Conservation (phyloP, 2,113 vertebrate genomes). For the Micromys minutus region DNA sequence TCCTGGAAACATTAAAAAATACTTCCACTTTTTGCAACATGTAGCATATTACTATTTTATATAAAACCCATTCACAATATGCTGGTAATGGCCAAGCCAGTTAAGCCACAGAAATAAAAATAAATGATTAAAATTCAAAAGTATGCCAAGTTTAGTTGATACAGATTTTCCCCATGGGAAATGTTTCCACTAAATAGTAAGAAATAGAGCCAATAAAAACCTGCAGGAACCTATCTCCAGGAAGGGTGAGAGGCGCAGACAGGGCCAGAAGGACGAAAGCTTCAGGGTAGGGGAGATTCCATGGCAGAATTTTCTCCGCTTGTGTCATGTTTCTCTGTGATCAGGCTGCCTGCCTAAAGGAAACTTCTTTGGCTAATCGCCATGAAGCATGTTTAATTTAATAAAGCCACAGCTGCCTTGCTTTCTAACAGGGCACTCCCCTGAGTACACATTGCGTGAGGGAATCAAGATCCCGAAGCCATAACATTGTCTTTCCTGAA, state of each 20-base stretch:
- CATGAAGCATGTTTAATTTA: constrained; percentile 76
- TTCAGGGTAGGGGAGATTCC: background rate
- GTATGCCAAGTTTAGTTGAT: background rate
- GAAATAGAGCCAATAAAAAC: background rate
- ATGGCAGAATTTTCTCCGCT: background rate
- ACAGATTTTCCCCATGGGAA: background rate
- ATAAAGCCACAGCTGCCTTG: constrained; percentile 71
- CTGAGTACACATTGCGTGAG: constrained; percentile 46
- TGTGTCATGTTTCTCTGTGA: background rate
- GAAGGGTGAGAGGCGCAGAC: background rate
- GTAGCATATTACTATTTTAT: background rate
- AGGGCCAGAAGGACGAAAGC: background rate
- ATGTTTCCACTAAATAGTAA: background rate
- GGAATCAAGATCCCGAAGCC: constrained; percentile 47
- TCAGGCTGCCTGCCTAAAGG: constrained; percentile 50
- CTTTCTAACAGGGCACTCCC: constrained; percentile 42
- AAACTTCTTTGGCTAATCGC: constrained; percentile 70
- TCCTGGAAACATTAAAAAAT: background rate
- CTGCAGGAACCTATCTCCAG: background rate
- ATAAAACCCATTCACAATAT: background rate
- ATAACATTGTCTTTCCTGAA: constrained; percentile 52
- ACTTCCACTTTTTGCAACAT: background rate
- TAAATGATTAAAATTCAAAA: background rate
- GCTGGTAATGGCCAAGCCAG: background rate
- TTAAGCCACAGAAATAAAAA: background rate